Evolutionary conservation across 2,888 invertebrate genomes (phyloP), one percentile per base, ranked within the genome.

Genomic region (Drosophila phalerata): DNA sequence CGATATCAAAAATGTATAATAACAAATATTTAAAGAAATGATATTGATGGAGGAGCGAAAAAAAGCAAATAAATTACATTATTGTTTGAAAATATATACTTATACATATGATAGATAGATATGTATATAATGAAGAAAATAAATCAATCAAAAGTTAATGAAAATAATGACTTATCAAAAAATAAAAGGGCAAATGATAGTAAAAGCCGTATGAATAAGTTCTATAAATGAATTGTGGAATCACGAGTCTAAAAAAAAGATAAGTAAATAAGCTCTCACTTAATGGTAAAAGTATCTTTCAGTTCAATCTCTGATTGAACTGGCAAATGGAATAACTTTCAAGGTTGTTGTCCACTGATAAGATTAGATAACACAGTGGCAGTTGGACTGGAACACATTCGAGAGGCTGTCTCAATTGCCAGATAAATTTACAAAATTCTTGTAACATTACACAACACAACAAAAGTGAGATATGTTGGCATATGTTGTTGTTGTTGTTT

Each of bases 341-440:
- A 76, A 75, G 75, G 75, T 57, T 75, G 75, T 57, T 75, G 61
- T 0, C 22, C 63, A 60, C 53, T 68, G 73, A 68, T 80, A 71
- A 71, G 71, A 80, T 81, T 52, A 81, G 81, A 81, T 77, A 80
- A 32, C 22, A 37, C n/a, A 43, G 22, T 28, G 40, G 11, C 28
- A 28, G 38, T 25, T 2, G 40, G 22, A 1, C n/a, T 5, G n/a
- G n/a, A n/a, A 13, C 11, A 17, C 30, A 25, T 45, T n/a, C 37
- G 13, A 66, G 57, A 67, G 60, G 48, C 45, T 56, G 40, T 56
- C 55, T 63, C 32, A 57, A 79, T 62, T 52, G 30, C 40, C 47
- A 58, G 65, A 65, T 75, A 76, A 57, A 63, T 61, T 66, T 62
- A 65, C 34, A 68, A 65, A 65, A 65, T 60, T 52, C 28, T 28